Base-by-base conservation (phyloP, 2,113 vertebrate genomes). In the Platanista minor region DNA sequence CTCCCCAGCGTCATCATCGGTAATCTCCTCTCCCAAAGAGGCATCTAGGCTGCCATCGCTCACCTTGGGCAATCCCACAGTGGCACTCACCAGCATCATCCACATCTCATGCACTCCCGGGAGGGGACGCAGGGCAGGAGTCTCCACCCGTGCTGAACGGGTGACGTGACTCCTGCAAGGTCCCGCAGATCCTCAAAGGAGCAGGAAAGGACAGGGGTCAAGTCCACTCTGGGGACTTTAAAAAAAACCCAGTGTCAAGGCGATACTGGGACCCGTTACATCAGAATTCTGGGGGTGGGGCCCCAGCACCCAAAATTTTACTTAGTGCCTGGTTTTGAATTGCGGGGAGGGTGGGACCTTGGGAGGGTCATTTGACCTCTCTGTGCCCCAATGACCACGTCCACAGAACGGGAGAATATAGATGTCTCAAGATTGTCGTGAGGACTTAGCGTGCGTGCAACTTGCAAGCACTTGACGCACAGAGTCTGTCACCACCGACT, bases 361-460 rank as follows among this genome's bases (percentile, higher is more conserved):
- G 0, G 43, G 54, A 43, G n/a, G 72, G 23, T n/a, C 74, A 54
- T 1, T 1, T 29, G 64, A 21, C 46, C 74, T 33, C 67, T 21
- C 15, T 31, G 54, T 14, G 57, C 36, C 64, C 66, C 69, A 4
- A 8, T 6, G 36, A n/a, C 31, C 75, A 25, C 49, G 8, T 46
- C 66, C 83, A 31, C 36, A 31, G 33, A 41, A 41, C 2, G 46
- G 46, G 18, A 54, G 43, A 27, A n/a, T 0, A 6, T 1, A 31
- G 64, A 57, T 54, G 4, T 9, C 54, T 31, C 0, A 0, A 25
- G 52, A 31, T 3, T 2, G 0, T 17, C 1, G 3, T 0, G 4
- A 57, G 17, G n/a, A 59, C 5, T 8, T 23, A 1, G 31, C 62
- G 12, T 0, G 4, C 0, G 0, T 4, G 12, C 21, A 0, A 5